Base-by-base conservation (phyloP, 2,797 vertebrate genomes). In the Diceros bicornis region DNA sequence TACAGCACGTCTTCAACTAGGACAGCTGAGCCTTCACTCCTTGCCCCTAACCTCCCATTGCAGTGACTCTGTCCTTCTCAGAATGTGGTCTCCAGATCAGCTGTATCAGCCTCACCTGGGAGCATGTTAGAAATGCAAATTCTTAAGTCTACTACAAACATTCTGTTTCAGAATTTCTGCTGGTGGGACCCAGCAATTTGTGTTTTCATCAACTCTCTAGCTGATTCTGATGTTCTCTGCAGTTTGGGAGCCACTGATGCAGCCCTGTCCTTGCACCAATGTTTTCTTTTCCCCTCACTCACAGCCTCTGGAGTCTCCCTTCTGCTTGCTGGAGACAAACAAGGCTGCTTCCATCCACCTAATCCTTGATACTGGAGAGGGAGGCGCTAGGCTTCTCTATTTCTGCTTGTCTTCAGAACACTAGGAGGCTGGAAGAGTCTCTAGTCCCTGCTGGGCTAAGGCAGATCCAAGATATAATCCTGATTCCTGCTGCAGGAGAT, bases 261-360 rank as follows among this genome's bases (percentile, higher is more conserved):
- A 72, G 32, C 3, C 11, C n/a, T 47, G 4, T 7, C 34, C n/a
- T 17, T 9, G n/a, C 6, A 27, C n/a, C 1, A 0, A 4, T 34
- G 59, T 29, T 59, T 52, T 78, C 34, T 44, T 62, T 10, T 32
- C 37, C 14, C 27, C 2, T 10, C 13, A 32, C 27, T 3, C 12
- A 13, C 4, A 6, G 4, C 17, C 23, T 41, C 12, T 29, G 37
- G 23, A 59, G 5, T 7, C n/a, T 4, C 25, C 17, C 23, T 69
- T 66, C 62, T 62, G n/a, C 44, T 71, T 21, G 55, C 23, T 85
- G 75, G 71, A 2, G 23, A 34, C 32, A 12, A 16, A 16, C 23
- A 23, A 47, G 81, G 13, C 50, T 61, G 41, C 8, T 20, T 69
- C 75, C 7, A 4, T 29, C 0, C 37, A 5, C 17, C 27, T 59